phyloP scores from a whole-genome alignment of 2,113 vertebrate genomes.

The Mirounga angustirostris region DNA sequence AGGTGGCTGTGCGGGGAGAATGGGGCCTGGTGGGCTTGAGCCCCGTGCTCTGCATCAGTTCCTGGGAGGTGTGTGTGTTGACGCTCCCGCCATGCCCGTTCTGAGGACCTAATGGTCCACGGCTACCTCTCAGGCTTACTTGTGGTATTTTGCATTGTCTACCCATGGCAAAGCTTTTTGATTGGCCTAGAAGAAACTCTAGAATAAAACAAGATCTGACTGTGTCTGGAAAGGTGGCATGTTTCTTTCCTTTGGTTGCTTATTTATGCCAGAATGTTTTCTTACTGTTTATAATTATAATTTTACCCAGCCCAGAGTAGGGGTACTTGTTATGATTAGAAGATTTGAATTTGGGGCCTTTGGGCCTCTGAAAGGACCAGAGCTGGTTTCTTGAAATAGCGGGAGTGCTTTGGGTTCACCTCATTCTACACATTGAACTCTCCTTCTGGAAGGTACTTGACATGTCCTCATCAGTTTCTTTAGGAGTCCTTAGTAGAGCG shows the following conservation, averaged over 20 bases:
- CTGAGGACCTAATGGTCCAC: rapidly evolving
- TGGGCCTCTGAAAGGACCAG: background rate
- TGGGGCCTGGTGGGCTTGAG: background rate
- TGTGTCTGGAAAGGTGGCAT: background rate
- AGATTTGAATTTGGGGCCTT: background rate
- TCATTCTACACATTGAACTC: rapidly evolving
- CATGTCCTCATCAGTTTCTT: no score
- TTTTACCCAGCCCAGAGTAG: background rate
- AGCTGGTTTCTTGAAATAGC: background rate
- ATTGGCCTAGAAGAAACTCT: background rate
- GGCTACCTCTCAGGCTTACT: background rate
- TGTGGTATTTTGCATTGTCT: background rate
- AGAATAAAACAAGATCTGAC: background rate
- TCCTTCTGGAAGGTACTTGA: background rate
- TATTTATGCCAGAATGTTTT: background rate
- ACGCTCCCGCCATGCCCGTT: rapidly evolving
- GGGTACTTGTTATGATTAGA: background rate
- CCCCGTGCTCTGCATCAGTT: background rate
- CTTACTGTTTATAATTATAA: background rate
- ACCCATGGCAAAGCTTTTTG: rapidly evolving
- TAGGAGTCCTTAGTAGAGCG: background rate
- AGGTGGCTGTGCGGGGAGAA: background rate
- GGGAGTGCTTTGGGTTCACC: background rate
- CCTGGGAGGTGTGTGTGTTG: rapidly evolving
- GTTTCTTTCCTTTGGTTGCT: background rate